Base-by-base conservation (phyloP, 2,113 vertebrate genomes). In the Potamarius usumacintae region DNA sequence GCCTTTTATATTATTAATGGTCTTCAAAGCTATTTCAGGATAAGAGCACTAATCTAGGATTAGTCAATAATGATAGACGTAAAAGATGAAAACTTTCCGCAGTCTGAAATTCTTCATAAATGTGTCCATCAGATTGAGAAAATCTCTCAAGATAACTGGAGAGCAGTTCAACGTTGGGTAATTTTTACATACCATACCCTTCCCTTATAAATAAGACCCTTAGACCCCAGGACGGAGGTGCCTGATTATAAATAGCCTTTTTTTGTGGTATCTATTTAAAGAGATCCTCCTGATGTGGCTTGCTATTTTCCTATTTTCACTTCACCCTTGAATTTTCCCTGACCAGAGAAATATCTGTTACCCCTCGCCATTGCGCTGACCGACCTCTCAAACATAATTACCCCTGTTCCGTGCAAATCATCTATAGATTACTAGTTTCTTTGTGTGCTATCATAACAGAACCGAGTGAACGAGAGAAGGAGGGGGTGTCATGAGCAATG, bases 301-400 rank as follows among this genome's bases (percentile, higher is more conserved):
- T 86, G 30, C 71, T 42, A 86, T 88, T 90, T 88, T 65, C 74
- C 84, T 90, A 90, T 90, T 90, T 90, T 88, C 71, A 65, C 74
- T 88, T 90, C 62, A 86, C 84, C 89, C 89, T 88, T 57, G 85
- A 88, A 90, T 90, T 88, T 88, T 86, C 81, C 77, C 81, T 63
- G 65, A 88, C 87, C 89, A 88, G 89, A 88, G 80, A 86, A 90
- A 90, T 90, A 90, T 88, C 84, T 86, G 55, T 84, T 88, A 88
- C 87, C 89, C 89, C 89, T 88, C 69, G 84, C 50, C 79, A 15
- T 82, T 67, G 30, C 77, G 82, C 83, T 25, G 65, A 83, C 89
- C 84, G 48, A 84, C 65, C 84, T 86, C 81, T 74, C 82, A 84
- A 82, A 62, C 82, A 27, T 90, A 90, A 90, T 90, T 88, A 90